Evolutionary conservation across 2,797 vertebrate genomes (phyloP).

Genomic region (Cryptoblepharus egeriae): DNA sequence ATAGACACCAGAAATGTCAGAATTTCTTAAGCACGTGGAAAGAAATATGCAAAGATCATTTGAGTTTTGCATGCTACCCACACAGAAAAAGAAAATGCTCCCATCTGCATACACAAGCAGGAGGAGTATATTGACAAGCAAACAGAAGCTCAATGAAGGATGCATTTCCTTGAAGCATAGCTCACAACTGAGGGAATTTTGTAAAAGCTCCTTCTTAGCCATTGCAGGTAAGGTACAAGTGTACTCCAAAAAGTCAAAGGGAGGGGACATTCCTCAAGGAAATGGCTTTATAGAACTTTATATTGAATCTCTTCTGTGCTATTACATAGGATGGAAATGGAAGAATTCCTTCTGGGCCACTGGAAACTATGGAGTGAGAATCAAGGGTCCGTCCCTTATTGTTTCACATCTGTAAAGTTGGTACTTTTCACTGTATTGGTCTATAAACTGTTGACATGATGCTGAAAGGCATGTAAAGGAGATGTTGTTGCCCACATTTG

Average conservation of each 20-base stretch:
- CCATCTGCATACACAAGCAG: background rate
- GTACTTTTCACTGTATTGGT: too few species aligned
- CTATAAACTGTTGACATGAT: background rate
- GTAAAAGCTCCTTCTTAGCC: background rate
- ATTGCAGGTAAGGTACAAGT: background rate
- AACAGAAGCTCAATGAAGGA: background rate
- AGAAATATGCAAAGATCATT: conserved; percentile 11
- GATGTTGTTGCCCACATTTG: background rate
- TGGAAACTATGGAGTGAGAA: background rate
- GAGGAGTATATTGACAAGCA: background rate
- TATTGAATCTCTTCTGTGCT: background rate
- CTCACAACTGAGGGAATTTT: background rate
- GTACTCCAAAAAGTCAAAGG: background rate
- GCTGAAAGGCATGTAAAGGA: too few species aligned
- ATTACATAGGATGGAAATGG: background rate
- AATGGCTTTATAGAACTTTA: background rate
- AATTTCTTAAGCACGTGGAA: background rate
- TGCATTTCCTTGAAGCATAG: background rate
- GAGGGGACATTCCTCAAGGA: background rate
- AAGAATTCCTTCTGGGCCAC: too few species aligned
- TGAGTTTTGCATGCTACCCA: background rate
- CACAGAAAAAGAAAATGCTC: background rate
- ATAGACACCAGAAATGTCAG: conserved; percentile 16
- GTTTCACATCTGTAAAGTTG: background rate
- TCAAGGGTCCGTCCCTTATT: background rate